phyloP scores from a whole-genome alignment of 2,888 invertebrate genomes.

The Orthosia gracilis region DNA sequence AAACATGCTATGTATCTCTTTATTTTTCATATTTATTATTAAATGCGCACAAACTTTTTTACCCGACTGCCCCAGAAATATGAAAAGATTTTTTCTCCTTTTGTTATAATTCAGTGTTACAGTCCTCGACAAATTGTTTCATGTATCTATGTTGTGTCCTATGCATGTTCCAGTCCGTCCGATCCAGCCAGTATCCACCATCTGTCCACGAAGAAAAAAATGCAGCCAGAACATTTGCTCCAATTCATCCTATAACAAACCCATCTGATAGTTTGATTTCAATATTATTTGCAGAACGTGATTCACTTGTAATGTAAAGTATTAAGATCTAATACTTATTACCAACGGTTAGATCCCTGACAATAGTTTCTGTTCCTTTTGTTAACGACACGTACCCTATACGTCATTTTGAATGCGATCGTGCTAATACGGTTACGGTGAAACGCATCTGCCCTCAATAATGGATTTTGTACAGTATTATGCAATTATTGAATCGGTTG shows the following conservation, averaged over 20 bases:
- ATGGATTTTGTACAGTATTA: constrained; percentile 65
- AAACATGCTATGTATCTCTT: neutral
- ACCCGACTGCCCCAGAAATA: no score
- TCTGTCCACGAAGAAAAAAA: neutral
- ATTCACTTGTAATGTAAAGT: constrained; percentile 69
- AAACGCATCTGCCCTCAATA: constrained; percentile 62
- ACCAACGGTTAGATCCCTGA: constrained; percentile 62
- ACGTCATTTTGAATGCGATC: constrained; percentile 77
- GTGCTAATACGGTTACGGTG: constrained; percentile 61
- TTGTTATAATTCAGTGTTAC: no score
- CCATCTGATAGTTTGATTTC: constrained; percentile 6
- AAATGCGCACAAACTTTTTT: no score
- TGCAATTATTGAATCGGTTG: constrained; percentile 59
- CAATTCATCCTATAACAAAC: neutral
- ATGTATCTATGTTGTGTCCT: no score
- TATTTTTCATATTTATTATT: neutral
- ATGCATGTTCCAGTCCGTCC: no score
- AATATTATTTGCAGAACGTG: constrained; percentile 80
- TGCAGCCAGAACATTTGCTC: neutral
- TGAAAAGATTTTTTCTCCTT: no score
- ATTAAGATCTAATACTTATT: constrained; percentile 77
- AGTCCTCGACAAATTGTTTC: no score
- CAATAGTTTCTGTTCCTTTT: constrained; percentile 76
- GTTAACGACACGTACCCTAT: constrained; percentile 82
- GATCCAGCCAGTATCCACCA: no score